Conservation (phyloP, 2,888 invertebrate genomes). For the Tipula vernalis region DNA sequence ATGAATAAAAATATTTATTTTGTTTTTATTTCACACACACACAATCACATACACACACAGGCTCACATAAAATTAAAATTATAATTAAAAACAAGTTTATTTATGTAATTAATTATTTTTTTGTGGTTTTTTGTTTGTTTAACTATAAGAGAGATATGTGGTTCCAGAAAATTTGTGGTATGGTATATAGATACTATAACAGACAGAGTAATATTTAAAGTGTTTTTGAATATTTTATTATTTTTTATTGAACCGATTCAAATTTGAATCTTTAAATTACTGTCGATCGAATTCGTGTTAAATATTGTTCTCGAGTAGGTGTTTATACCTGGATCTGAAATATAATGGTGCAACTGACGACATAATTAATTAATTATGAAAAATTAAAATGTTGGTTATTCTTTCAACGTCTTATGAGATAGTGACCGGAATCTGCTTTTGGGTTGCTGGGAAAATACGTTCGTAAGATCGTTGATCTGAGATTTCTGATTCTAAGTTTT, state of each 20-base stretch:
- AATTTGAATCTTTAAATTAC: not conserved
- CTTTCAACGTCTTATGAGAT: no score
- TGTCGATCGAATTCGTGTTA: not conserved
- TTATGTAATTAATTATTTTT: not conserved
- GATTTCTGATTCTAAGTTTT: no score
- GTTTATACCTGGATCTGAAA: not conserved
- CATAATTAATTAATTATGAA: no score
- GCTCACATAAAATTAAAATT: not conserved
- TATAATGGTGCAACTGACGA: not conserved
- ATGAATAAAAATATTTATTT: not conserved
- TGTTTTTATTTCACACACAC: not conserved
- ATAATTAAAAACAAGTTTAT: not conserved
- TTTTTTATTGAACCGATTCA: not conserved
- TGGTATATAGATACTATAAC: not conserved
- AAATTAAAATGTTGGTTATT: no score
- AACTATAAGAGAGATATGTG: not conserved
- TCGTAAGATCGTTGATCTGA: no score
- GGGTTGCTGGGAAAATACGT: no score
- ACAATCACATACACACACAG: no score
- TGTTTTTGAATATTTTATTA: not conserved
- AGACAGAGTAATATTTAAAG: not conserved
- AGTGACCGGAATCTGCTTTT: no score
- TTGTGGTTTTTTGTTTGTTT: not conserved
- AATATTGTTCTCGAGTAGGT: not conserved
- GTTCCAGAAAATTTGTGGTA: not conserved